These are phyloP conservation scores for Falco punctatus DNA, from an alignment of 2,113 vertebrate genomes.

Conservation along the genomic window DNA sequence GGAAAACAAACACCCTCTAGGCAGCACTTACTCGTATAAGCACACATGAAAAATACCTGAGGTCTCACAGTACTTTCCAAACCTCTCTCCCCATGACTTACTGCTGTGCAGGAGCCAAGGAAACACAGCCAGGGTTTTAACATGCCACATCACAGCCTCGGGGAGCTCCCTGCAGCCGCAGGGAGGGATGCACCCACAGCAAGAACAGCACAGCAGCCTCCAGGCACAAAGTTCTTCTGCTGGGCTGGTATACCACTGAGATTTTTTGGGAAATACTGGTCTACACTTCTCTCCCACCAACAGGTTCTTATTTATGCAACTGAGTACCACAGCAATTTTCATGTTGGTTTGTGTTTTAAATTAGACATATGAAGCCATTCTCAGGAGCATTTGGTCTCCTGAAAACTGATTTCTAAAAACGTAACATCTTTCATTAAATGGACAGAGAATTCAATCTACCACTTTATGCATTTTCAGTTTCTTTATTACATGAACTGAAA, in stretches of 20 bases:
- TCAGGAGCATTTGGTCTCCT: background rate
- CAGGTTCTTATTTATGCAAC: rapidly evolving
- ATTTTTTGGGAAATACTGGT: rapidly evolving
- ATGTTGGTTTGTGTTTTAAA: background rate
- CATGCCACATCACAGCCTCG: background rate
- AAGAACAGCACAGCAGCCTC: background rate
- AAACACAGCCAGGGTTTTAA: background rate
- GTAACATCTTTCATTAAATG: background rate
- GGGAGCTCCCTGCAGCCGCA: background rate
- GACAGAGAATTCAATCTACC: background rate
- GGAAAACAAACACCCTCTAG: background rate
- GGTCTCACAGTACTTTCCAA: background rate
- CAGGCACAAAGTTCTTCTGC: rapidly evolving
- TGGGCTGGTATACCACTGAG: background rate
- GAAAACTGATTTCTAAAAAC: background rate
- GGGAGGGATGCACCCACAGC: background rate
- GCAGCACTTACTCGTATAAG: background rate
- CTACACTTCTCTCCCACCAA: background rate
- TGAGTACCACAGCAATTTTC: background rate
- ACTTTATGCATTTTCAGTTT: background rate
- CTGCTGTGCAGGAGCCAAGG: background rate
- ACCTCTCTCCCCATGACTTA: background rate
- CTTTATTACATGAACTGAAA: background rate
- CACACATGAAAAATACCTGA: background rate
- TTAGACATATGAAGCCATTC: background rate